phyloP scores from a whole-genome alignment of 2,888 invertebrate genomes.

The Campoplex capitator region DNA sequence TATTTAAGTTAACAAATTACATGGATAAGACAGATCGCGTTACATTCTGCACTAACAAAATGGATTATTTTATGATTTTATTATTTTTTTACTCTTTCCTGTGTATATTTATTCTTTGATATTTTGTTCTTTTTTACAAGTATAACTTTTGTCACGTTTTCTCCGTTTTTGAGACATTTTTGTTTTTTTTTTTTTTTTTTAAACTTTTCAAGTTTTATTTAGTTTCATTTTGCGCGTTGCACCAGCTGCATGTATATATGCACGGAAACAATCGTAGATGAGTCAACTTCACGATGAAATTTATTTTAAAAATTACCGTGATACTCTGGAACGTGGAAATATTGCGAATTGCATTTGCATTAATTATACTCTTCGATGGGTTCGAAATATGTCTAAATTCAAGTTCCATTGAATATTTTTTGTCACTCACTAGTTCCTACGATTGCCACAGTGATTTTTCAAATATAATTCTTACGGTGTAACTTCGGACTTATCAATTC shows the following conservation, averaged over 20 bases:
- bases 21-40: background rate
- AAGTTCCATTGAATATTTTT: background rate
- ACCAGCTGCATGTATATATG: constrained; percentile 19
- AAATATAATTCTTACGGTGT: background rate
- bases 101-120: background rate
- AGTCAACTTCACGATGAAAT: background rate
- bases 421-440: background rate
- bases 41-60: constrained; percentile 35
- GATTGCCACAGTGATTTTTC: background rate
- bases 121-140: constrained; percentile 15
- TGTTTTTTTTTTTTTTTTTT: background rate
- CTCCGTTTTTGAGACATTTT: background rate
- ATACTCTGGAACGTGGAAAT: background rate
- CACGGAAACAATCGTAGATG: background rate
- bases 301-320: background rate
- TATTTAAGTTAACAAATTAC: constrained; percentile 46
- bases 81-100: background rate
- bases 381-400: no score
- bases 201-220: constrained; percentile 5
- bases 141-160: background rate
- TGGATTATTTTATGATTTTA: constrained; percentile 42
- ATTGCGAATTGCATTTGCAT: no score
- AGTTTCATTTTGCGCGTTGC: constrained; percentile 48
- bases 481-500: background rate
- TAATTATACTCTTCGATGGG: no score